These are phyloP conservation scores for Trididemnum nubilum DNA, from an alignment of 23 tunicate genomes.

Conservation along the genomic window DNA sequence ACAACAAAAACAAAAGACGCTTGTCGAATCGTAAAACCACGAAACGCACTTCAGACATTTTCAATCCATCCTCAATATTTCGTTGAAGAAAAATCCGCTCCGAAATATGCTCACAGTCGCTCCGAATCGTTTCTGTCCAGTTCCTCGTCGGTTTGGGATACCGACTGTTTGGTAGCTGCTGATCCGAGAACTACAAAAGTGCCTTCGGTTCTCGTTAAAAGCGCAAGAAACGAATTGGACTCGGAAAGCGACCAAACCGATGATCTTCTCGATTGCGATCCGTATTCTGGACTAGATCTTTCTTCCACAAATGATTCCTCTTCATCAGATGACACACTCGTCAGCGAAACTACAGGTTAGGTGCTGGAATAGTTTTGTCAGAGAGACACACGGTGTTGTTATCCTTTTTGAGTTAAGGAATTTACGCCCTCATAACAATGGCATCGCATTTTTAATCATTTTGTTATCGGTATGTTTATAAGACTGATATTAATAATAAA, in stretches of 20 bases:
- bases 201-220: constrained; percentile 40
- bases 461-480: no score
- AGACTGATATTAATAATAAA: no score
- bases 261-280: constrained; percentile 30
- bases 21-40: background rate
- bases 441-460: no score
- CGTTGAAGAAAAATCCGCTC: background rate
- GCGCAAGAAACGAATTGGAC: constrained; percentile 36
- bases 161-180: constrained; percentile 77
- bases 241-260: constrained; percentile 48
- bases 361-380: no score
- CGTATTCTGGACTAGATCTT: constrained; percentile 7
- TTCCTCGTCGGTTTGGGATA: constrained; percentile 71
- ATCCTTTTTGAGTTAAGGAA: no score
- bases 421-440: no score
- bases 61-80: background rate
- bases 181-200: constrained; percentile 58
- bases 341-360: no score
- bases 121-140: constrained; percentile 32
- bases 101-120: constrained; percentile 5
- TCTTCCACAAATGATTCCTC: background rate
- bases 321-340: background rate
- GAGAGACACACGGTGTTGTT: no score
- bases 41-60: background rate
- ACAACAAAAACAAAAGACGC: background rate